Evolutionary conservation across 1,140 invertebrate genomes (phyloP).

Genomic region (Drosophila pectinifera): DNA sequence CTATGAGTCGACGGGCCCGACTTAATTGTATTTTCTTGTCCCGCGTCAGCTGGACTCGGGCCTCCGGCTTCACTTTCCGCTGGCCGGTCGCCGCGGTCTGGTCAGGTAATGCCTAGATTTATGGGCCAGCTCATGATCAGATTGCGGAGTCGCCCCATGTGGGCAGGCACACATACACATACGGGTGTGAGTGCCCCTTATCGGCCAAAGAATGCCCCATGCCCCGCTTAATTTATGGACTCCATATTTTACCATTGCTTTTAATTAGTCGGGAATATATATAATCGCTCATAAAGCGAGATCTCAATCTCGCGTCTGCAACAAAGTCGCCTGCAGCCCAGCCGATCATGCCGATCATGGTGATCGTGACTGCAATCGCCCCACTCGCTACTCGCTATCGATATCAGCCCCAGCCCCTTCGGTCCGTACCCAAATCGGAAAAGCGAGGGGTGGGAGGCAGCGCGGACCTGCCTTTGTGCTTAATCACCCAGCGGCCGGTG

Average conservation of each 20-base stretch:
- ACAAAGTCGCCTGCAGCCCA: conserved; percentile 45
- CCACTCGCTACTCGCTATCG: conserved; percentile 36
- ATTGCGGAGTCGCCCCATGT: conserved; percentile 33
- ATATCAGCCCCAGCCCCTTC: conserved; percentile 31
- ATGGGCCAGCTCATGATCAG: conserved; percentile 45
- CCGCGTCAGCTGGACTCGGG: conserved; percentile 58
- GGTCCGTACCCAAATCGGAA: conserved; percentile 62
- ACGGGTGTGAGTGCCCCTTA: conserved; percentile 18
- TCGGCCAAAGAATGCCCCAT: conserved; percentile 22
- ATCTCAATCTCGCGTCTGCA: conserved; percentile 66
- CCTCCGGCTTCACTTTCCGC: conserved; percentile 24
- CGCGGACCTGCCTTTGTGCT: conserved; percentile 63
- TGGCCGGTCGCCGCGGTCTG: conserved; percentile 32
- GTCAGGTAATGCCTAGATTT: conserved; percentile 50
- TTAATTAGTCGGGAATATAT: conserved; percentile 70
- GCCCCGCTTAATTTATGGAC: conserved; percentile 65
- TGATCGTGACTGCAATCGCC: conserved; percentile 40
- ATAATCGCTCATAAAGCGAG: conserved; percentile 58
- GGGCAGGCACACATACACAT: conserved; percentile 25
- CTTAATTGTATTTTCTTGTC: conserved; percentile 81
- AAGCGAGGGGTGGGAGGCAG: background rate
- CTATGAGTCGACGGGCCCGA: conserved; percentile 67
- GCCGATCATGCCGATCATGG: conserved; percentile 28
- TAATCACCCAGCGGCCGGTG: conserved; percentile 74
- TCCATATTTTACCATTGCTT: conserved; percentile 71